Evolutionary conservation across 2,113 vertebrate genomes (phyloP), one percentile per base, ranked within the genome.

Genomic region (Notothenia coriiceps): DNA sequence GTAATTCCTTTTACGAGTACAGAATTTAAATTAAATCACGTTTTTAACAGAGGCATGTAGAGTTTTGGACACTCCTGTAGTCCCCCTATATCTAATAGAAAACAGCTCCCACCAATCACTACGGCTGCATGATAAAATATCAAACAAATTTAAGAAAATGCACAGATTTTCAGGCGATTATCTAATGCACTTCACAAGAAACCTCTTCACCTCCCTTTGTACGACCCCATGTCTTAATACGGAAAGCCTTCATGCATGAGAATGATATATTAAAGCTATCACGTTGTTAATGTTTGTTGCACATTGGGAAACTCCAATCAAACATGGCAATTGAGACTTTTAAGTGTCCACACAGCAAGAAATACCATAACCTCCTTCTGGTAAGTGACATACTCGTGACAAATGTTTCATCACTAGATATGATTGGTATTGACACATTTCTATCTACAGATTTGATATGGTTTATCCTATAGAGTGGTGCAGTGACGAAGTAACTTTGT

Each of bases 181-280:
- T 40, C 35, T 40, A 65, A 79, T 71, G 65, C 6, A 52, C 13
- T 40, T 71, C 47, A 72, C 13, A 60, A 77, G 51, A 55, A 40
- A 77, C 49, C 61, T 57, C 46, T 47, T 66, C 54, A 57, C 67
- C 56, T 54, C 35, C 78, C 57, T 50, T 15, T 49, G n/a, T n/a
- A 35, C 17, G 18, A 4, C 17, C n/a, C 44, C 33, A 35, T 77
- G 40, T 80, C 70, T 76, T 47, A 63, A 71, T 67, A 74, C 80
- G 54, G 70, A 82, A 77, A 75, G 83, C 80, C 56, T 85, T 84
- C 89, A 88, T 84, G 90, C 77, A 83, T 79, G 88, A 80, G 14
- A 20, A 84, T 89, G 86, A 73, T 65, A 83, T 85, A 80, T 90
- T 89, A 93, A 93, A 93, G 92, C 92, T 92, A 87, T 90, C 61